These are phyloP conservation scores for Edolisoma coerulescens DNA, from an alignment of 2,113 vertebrate species.

Conservation along the genomic window DNA sequence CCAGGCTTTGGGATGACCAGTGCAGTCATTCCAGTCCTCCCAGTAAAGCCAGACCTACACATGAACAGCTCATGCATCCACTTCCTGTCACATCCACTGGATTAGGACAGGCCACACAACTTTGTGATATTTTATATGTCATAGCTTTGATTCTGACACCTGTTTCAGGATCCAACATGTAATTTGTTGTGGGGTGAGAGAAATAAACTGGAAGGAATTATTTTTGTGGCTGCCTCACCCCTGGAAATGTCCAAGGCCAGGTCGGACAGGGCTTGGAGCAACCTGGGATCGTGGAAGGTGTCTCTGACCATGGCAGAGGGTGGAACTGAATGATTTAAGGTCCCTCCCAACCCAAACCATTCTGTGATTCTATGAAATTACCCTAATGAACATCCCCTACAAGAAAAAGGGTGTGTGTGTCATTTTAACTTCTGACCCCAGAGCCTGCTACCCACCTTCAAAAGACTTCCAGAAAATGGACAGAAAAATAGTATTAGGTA, in stretches of 20 bases:
- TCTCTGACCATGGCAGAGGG: neutral
- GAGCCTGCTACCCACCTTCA: neutral
- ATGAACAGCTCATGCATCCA: accelerated
- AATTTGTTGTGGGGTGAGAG: neutral
- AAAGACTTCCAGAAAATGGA: neutral
- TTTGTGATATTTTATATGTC: neutral
- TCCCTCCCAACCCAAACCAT: neutral
- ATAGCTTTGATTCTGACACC: neutral
- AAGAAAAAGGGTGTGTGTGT: neutral
- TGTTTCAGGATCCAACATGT: neutral
- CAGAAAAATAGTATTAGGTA: neutral
- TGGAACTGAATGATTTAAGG: neutral
- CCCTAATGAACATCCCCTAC: neutral
- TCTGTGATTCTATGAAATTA: neutral
- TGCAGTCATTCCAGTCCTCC: neutral
- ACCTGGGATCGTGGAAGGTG: neutral
- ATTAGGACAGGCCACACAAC: neutral
- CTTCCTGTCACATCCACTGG: no score
- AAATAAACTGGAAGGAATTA: neutral
- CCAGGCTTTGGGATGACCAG: neutral
- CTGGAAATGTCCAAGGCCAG: neutral
- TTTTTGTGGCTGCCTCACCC: neutral
- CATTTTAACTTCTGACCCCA: neutral
- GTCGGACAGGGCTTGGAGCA: neutral
- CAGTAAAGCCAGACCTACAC: neutral